Evolutionary conservation across 2,888 invertebrate genomes (phyloP).

Genomic region (Steinernema hermaphroditum): DNA sequence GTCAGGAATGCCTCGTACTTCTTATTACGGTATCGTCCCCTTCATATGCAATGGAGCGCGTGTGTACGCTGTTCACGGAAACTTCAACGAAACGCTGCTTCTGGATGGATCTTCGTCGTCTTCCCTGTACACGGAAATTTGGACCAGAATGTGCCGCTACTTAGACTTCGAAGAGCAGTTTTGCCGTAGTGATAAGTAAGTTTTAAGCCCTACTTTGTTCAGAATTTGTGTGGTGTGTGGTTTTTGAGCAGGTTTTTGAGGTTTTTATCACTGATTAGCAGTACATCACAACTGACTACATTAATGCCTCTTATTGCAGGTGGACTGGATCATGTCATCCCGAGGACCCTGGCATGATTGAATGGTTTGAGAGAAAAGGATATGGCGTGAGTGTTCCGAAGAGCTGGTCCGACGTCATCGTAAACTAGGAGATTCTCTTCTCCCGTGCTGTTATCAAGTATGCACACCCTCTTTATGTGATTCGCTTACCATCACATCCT

Average conservation of each 20-base stretch:
- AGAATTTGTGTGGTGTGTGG: too few species aligned
- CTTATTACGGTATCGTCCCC: slow-evolving; percentile 91
- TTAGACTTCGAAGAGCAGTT: slow-evolving; percentile 60
- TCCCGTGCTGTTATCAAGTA: too few species aligned
- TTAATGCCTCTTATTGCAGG: too few species aligned
- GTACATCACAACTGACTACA: too few species aligned
- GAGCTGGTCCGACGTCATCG: slow-evolving; percentile 60
- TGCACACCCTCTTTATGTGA: too few species aligned
- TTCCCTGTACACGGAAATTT: slow-evolving; percentile 50
- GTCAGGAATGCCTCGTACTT: slow-evolving; percentile 96
- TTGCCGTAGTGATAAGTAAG: slow-evolving; percentile 58
- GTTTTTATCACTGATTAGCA: too few species aligned
- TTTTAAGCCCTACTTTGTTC: too few species aligned
- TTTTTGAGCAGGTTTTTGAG: too few species aligned
- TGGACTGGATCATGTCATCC: slow-evolving; percentile 62
- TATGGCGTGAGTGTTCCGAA: slow-evolving; percentile 53
- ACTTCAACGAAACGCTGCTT: slow-evolving; percentile 35
- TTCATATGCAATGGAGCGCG: slow-evolving; percentile 82
- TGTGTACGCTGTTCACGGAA: slow-evolving; percentile 72
- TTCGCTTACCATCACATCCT: too few species aligned
- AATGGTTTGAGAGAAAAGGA: slow-evolving; percentile 55
- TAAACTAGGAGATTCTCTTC: too few species aligned
- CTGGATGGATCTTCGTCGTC: slow-evolving; percentile 34
- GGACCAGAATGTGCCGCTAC: slow-evolving; percentile 58
- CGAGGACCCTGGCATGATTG: slow-evolving; percentile 53